A percentile compares a stretch with the other conserved stretches of the same genome.
These are phyloP conservation scores for Polypterus bichir DNA, from an alignment of 2,113 vertebrate species.

Conservation along the genomic window DNA sequence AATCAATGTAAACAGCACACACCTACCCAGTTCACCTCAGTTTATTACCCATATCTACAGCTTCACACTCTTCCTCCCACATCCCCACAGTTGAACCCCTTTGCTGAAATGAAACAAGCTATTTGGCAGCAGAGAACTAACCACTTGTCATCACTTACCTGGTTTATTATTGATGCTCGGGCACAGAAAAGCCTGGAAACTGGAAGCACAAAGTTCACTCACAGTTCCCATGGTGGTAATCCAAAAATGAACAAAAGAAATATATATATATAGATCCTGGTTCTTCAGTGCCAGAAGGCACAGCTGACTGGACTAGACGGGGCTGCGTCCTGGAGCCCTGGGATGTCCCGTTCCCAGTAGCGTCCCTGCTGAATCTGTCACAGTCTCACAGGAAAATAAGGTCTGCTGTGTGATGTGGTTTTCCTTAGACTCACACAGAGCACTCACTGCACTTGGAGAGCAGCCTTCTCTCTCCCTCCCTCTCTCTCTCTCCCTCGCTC, in stretches of 20 bases:
- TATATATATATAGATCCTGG: neutral
- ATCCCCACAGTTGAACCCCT: no score
- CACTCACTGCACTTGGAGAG: neutral
- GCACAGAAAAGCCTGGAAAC: constrained; percentile 69
- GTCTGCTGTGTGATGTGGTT: constrained; percentile 14
- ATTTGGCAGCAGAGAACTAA: no score
- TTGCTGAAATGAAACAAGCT: no score
- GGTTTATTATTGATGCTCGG: constrained; percentile 40
- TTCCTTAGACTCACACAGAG: constrained; percentile 9
- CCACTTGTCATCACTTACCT: constrained; percentile 38
- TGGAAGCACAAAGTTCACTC: constrained; percentile 71
- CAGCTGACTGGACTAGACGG: neutral
- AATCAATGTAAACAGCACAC: no score
- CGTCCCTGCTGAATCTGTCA: constrained; percentile 18
- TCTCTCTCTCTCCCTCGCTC: constrained; percentile 12
- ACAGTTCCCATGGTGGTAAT: constrained; percentile 60
- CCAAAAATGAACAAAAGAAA: neutral
- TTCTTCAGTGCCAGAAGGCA: neutral
- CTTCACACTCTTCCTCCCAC: no score
- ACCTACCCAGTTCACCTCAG: no score
- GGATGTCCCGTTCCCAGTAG: neutral
- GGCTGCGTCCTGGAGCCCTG: neutral
- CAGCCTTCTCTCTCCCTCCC: constrained; percentile 30
- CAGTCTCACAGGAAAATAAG: constrained; percentile 5
- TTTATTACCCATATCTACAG: no score